Conservation (phyloP, 2,888 invertebrate genomes). For the Aphidius colemani region DNA sequence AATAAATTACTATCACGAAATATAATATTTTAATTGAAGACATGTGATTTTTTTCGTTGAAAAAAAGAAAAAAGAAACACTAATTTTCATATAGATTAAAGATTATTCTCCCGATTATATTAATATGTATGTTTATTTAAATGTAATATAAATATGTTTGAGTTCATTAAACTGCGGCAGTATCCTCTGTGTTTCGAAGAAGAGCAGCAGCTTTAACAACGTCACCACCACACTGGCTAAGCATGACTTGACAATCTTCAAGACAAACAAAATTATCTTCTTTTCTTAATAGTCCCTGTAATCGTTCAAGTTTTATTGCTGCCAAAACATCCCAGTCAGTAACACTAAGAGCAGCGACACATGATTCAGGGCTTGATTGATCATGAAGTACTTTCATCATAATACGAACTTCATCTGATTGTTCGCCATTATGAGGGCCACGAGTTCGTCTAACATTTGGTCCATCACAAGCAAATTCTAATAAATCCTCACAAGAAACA, state of each 20-base stretch:
- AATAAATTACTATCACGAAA: no score
- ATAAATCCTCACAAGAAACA: slow-evolving; percentile 87
- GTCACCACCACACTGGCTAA: slow-evolving; percentile 55
- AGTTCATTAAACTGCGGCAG: slow-evolving; percentile 48
- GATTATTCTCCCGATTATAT: no score
- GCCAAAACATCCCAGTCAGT: slow-evolving; percentile 88
- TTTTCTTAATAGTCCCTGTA: slow-evolving; percentile 62
- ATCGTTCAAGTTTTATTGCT: slow-evolving; percentile 80
- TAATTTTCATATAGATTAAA: no score
- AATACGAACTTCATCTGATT: slow-evolving; percentile 89
- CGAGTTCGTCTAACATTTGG: slow-evolving; percentile 72
- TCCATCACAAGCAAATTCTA: slow-evolving; percentile 85
- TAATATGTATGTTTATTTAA: no score
- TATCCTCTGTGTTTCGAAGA: slow-evolving; percentile 53
- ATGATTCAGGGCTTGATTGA: slow-evolving; percentile 70
- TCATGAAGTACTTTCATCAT: slow-evolving; percentile 81
- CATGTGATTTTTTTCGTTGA: no score
- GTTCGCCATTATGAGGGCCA: slow-evolving; percentile 73
- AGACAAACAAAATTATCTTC: slow-evolving; percentile 54
- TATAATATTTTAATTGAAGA: no score
- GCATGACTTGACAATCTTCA: slow-evolving; percentile 55
- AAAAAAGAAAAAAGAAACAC: no score
- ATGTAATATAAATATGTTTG: no score
- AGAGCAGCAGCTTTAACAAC: slow-evolving; percentile 57
- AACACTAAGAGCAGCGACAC: slow-evolving; percentile 78